Evolutionary conservation across 2,113 vertebrate genomes (phyloP).

Genomic region (Silurus glanis): DNA sequence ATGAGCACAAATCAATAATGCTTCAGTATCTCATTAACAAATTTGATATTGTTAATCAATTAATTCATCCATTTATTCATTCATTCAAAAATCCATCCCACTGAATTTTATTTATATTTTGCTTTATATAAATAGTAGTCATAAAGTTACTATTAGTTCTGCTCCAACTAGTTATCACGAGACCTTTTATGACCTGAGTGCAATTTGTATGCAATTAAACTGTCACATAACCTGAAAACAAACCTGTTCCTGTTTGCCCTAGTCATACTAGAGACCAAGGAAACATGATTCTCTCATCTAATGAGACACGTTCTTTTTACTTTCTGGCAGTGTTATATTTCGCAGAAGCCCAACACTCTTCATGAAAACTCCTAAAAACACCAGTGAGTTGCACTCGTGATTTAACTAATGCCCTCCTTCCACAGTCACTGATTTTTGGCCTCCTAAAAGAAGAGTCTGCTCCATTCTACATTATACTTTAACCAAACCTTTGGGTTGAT

Average conservation of each 20-base stretch:
- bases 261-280: background rate
- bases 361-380: background rate
- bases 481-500: no score
- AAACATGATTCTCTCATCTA: background rate
- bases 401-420: background rate
- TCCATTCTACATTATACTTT: background rate
- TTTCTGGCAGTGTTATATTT: background rate
- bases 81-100: no score
- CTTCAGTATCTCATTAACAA: background rate
- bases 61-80: background rate
- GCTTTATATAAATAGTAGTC: background rate
- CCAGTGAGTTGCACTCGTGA: background rate
- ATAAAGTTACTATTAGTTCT: background rate
- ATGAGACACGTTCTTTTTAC: background rate
- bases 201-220: background rate
- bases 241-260: background rate
- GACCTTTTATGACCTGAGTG: background rate
- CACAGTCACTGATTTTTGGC: background rate
- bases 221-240: background rate
- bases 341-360: background rate
- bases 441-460: background rate
- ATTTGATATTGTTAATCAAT: background rate
- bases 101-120: background rate
- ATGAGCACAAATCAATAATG: background rate
- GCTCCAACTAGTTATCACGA: background rate